Evolutionary conservation across 1,140 invertebrate species (phyloP), one percentile per base, ranked within the genome.

Genomic region (Trichonephila clavata): DNA sequence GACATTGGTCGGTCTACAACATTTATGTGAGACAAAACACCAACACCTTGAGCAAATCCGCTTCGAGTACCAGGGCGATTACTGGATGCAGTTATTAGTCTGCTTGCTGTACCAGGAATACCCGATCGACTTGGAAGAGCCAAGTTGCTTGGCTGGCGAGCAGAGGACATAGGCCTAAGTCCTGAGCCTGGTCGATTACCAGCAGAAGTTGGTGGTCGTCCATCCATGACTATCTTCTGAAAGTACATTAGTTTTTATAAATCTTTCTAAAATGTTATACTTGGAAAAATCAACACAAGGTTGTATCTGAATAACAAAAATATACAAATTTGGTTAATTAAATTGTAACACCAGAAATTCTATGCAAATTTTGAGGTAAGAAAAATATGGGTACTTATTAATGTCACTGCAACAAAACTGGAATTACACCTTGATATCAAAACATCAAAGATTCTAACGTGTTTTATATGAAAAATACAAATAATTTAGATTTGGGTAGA

Each of bases 1-100:
- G 98, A 98, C 94, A 98, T 97, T 5, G 98, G 98, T 90, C 98
- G 96, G 94, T 98, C 98, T 43, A 97, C 96, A 32, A 97, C 96
- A 61, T 95, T 96, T 81, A 96, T 95, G 59, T 95, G 95, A 10
- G 96, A 90, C 8, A 93, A 27, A 10, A 95, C 77, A 63, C 94
- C 93, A 50, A 94, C 43, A n/a, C 94, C 94, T 86, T 94, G 94
- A 63, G 90, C 93, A 39, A 94, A 63, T 50, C 80, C 94, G 18
- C 87, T 80, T 21, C 94, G 59, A n/a, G 94, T 93, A 20, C 94
- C 92, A 59, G 95, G 94, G 32, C 94, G 57, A 50, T 94, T 90
- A 80, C 83, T 94, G n/a, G 94, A 83, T 27, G 94, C 93, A 61
- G 95, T 92, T 13, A 94, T 93, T 21, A 95, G 24, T 8, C 95